Evolutionary conservation across 2,888 invertebrate species (phyloP), one percentile per base, ranked within the genome.

Genomic region (Pyrochroa serraticornis): DNA sequence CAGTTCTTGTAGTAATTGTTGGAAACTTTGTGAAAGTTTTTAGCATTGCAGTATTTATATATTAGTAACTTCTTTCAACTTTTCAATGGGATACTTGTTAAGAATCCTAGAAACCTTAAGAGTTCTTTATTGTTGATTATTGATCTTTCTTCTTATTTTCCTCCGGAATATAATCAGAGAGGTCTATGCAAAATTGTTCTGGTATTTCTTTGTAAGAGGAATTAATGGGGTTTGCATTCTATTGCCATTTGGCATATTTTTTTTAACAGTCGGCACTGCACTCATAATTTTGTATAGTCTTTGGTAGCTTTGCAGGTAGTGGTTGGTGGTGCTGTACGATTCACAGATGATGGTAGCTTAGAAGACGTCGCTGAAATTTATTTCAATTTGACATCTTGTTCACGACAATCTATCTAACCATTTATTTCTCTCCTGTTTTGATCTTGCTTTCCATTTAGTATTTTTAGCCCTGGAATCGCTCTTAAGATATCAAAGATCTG

Each of bases 31-130:
- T 3, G 22, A 5, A 22, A 22, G 3, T 5, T 2, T 5, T 22
- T 22, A 2, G 3, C 5, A 5, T 5, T 22, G 22, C 22, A 5
- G 3, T n/a, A n/a, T n/a, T n/a, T 22, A 73, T 57, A 48, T 67
- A 75, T 53, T 72, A 74, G 60, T 74, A 75, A n/a, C 75, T 74
- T 50, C 67, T 58, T 9, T 68, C 65, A 2, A 64, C 62, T 5
- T 67, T 65, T 50, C 58, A 72, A 1, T 71, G 70, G 0, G 70
- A 59, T 9, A 57, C 55, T 37, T 71, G 62, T 70, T 70, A 71
- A 44, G 69, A 71, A 33, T 68, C 58, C 31, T 71, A 58, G 48
- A 71, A 69, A 8, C 68, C 62, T 36, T 71, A 60, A 30, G 68
- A 69, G 51, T 69, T 71, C 35, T 67, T 64, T 10, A 63, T 53